A percentile compares a stretch with the other conserved stretches of the same genome.
Evolutionary conservation across 1,140 invertebrate genomes (phyloP).

Genomic region (Trichoplusia ni): DNA sequence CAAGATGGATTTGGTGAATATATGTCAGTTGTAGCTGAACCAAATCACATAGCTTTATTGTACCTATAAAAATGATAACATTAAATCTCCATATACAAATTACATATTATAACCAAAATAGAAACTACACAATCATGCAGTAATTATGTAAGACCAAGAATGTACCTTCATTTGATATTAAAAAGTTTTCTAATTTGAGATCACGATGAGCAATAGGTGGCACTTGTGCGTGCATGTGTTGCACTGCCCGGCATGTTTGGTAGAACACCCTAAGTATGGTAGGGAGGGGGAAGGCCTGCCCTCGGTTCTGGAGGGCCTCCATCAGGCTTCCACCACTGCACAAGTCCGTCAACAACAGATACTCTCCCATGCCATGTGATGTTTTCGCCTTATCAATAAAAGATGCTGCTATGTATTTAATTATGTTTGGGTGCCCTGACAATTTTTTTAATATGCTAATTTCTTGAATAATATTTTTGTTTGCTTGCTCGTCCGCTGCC

Average conservation of each 20-base stretch:
- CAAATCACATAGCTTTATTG: slow-evolving; percentile 99
- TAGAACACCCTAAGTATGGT: slow-evolving; percentile 95
- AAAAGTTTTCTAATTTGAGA: slow-evolving; percentile 90
- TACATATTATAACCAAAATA: background rate
- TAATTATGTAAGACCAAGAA: background rate
- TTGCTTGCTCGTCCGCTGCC: slow-evolving; percentile 90
- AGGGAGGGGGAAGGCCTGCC: slow-evolving; percentile 84
- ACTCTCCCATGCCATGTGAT: slow-evolving; percentile 86
- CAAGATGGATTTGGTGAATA: slow-evolving; percentile 93
- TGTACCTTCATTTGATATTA: slow-evolving; percentile 82
- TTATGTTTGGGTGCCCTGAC: slow-evolving; percentile 90
- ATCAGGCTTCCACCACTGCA: slow-evolving; percentile 90
- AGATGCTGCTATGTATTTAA: slow-evolving; percentile 89
- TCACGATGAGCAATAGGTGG: slow-evolving; percentile 96
- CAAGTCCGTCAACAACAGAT: slow-evolving; percentile 87
- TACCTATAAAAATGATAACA: slow-evolving; percentile 80
- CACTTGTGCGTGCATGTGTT: slow-evolving; percentile 95
- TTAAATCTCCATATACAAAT: background rate
- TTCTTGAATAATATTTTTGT: slow-evolving; percentile 89
- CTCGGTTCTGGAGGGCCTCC: slow-evolving; percentile 87
- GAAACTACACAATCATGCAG: background rate
- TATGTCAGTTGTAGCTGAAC: slow-evolving; percentile 94
- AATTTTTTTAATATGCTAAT: slow-evolving; percentile 90
- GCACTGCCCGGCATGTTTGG: slow-evolving; percentile 93
- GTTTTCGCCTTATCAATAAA: slow-evolving; percentile 87